Evolutionary conservation across 2,113 vertebrate genomes (phyloP), one percentile per base, ranked within the genome.

Genomic region (Malurus elegans): DNA sequence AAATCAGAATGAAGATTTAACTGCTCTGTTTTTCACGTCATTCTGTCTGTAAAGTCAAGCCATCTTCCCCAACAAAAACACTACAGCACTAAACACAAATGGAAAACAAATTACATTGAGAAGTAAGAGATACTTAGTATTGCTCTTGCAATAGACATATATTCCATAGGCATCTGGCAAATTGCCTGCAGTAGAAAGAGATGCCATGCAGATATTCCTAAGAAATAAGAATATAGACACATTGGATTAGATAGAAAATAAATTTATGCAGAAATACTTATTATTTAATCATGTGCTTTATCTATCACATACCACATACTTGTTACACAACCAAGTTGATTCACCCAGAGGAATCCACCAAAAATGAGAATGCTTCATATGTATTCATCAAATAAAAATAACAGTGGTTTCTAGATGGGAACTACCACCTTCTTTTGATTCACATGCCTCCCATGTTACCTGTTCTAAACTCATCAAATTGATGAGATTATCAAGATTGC

Each of bases 341-440:
- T 86, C 67, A 88, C 57, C 67, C 9, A 12, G 58, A 79, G 65
- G 70, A 93, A 51, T 14, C 69, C 6, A 6, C 62, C 61, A 71
- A 91, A 88, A 95, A 75, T 65, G 31, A 82, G 48, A 67, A 44
- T 51, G 40, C 44, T 87, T 90, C 36, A 20, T 51, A 88, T 82
- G 66, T 53, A 86, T 95, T 92, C 64, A 90, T 92, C 38, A 92
- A 83, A 76, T 91, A 88, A 90, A 86, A 96, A 84, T 75, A 90
- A 79, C 53, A 85, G 61, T 91, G 53, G 36, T 81, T 95, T 93
- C 74, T 53, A 83, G 78, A 95, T 91, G 85, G 90, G 84, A 96
- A 88, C 81, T 94, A 82, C 69, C 70, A 87, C 76, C 50, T 83
- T 86, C 78, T 82, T 95, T 92, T 88, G 87, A 91, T 93, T 97